Conservation (phyloP, 2,113 vertebrate genomes). For the Odocoileus hemionus region DNA sequence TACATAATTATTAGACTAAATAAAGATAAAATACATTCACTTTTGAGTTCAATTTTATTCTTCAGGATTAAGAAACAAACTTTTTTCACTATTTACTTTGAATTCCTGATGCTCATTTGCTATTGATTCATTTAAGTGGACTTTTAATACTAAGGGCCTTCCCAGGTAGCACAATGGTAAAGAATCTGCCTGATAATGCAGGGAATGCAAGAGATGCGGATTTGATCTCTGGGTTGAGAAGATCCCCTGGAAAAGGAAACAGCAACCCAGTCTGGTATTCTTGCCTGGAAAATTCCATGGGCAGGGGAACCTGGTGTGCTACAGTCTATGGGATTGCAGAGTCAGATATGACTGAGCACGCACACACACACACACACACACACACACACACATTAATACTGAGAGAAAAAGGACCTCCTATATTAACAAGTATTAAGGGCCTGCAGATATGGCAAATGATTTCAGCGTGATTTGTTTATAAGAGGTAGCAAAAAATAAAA, state of each 20-base stretch:
- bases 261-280: neutral
- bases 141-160: neutral
- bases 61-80: neutral
- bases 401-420: neutral
- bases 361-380: neutral
- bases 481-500: neutral
- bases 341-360: neutral
- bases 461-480: neutral
- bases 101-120: neutral
- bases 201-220: neutral
- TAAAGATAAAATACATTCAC: neutral
- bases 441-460: neutral
- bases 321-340: neutral
- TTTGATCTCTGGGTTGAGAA: neutral
- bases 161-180: neutral
- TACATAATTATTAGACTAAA: neutral
- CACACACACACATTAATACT: neutral
- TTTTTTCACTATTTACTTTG: neutral
- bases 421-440: neutral
- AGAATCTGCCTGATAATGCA: neutral
- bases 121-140: neutral
- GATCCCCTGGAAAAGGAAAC: neutral
- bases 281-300: neutral
- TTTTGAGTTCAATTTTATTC: neutral
- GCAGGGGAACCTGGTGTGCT: neutral